Evolutionary conservation across 2,888 invertebrate species (phyloP).

Genomic region (Arctia plantaginis): DNA sequence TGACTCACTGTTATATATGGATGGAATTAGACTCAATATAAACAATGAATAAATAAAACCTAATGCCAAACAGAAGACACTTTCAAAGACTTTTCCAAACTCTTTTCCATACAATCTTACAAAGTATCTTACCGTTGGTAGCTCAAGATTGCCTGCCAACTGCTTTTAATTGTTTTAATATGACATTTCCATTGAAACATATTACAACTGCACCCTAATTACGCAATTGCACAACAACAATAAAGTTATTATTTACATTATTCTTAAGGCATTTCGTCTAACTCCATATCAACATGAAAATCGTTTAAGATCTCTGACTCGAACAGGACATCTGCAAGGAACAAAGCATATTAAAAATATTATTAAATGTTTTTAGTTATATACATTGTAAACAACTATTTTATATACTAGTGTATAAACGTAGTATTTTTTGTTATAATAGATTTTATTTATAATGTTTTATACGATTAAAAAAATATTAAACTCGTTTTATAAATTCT

Average conservation of each 20-base stretch:
- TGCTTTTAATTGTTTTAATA: background rate
- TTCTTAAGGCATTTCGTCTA: constrained; percentile 62
- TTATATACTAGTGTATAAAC: too few species aligned
- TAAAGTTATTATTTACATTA: constrained; percentile 64
- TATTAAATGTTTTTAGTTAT: background rate
- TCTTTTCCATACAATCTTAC: background rate
- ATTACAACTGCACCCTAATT: background rate
- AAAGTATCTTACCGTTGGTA: background rate
- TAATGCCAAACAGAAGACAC: background rate
- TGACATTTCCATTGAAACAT: constrained; percentile 6
- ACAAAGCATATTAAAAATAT: background rate
- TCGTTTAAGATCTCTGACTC: constrained; percentile 27
- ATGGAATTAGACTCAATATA: background rate
- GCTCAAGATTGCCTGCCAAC: background rate
- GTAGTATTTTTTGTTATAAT: too few species aligned
- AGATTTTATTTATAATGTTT: too few species aligned
- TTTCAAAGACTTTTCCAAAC: background rate
- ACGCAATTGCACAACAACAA: constrained; percentile 40
- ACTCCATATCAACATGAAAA: constrained; percentile 24
- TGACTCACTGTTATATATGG: background rate
- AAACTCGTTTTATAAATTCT: too few species aligned
- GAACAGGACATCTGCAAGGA: constrained; percentile 29
- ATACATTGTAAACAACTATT: too few species aligned
- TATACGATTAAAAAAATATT: too few species aligned
- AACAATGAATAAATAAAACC: background rate